Evolutionary conservation across 2,797 vertebrate genomes (phyloP).

Genomic region (Phoxinus dragarum): DNA sequence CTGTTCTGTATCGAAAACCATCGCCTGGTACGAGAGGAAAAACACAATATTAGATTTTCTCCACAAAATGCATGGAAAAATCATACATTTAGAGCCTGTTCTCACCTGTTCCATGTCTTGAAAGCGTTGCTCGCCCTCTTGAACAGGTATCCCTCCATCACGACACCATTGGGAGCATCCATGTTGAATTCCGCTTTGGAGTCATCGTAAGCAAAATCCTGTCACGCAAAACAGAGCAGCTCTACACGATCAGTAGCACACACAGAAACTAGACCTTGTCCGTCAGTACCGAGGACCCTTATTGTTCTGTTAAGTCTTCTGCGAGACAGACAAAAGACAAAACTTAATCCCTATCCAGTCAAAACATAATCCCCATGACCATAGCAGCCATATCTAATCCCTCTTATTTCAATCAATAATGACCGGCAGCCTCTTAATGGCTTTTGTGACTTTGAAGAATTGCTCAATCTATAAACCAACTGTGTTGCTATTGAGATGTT

Average conservation of each 20-base stretch:
- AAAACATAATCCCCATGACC: slow-evolving; percentile 48
- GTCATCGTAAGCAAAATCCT: slow-evolving; percentile 97
- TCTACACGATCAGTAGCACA: background rate
- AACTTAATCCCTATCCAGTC: slow-evolving; percentile 47
- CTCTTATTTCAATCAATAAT: slow-evolving; percentile 13
- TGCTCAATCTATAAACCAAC: background rate
- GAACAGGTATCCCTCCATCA: slow-evolving; percentile 98
- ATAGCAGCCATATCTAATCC: slow-evolving; percentile 31
- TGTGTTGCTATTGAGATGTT: background rate
- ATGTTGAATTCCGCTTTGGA: slow-evolving; percentile 93
- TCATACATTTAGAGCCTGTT: background rate
- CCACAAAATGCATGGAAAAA: background rate
- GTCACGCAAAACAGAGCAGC: slow-evolving; percentile 27
- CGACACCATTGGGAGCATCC: slow-evolving; percentile 93
- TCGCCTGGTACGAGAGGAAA: slow-evolving; percentile 75
- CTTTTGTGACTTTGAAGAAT: background rate
- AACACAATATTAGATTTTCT: slow-evolving; percentile 32
- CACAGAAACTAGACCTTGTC: background rate
- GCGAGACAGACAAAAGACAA: slow-evolving; percentile 48
- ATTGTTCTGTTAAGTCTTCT: slow-evolving; percentile 28
- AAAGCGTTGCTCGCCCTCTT: slow-evolving; percentile 98
- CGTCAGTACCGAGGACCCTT: background rate
- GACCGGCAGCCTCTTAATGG: background rate
- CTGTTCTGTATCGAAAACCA: slow-evolving; percentile 99
- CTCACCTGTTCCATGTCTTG: slow-evolving; percentile 97